Percentiles rank a stretch among this genome's conserved stretches.
phyloP scores from a whole-genome alignment of 1,140 invertebrate species.

The Caligus rogercresseyi region DNA sequence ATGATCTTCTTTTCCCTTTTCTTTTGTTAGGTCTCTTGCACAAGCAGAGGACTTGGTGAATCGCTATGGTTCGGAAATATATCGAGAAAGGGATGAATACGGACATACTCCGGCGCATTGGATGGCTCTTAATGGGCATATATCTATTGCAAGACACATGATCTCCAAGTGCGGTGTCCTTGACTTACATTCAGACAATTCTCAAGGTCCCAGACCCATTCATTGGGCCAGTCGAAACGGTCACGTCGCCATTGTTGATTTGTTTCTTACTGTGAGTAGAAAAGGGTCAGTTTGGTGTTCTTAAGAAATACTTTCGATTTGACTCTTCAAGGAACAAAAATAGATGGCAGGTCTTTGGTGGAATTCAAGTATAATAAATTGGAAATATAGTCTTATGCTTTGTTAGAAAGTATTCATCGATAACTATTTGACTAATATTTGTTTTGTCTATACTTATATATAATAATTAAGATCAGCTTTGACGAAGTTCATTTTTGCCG shows the following conservation, averaged over 20 bases:
- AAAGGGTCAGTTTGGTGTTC: conserved; percentile 14
- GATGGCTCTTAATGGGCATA: conserved; percentile 68
- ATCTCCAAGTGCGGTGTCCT: conserved; percentile 60
- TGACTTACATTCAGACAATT: conserved; percentile 65
- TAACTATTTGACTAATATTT: too few relatives aligned
- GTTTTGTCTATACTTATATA: too few relatives aligned
- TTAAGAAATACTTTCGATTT: too few relatives aligned
- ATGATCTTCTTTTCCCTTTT: neutral
- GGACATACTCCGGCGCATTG: conserved; percentile 80
- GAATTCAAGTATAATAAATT: too few relatives aligned
- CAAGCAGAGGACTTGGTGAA: conserved; percentile 23
- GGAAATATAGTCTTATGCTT: too few relatives aligned
- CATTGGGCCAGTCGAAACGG: conserved; percentile 77
- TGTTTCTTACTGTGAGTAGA: conserved; percentile 44
- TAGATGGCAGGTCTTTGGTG: too few relatives aligned
- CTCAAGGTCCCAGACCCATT: conserved; percentile 66
- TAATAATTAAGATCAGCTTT: too few relatives aligned
- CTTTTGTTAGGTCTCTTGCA: conserved; percentile 20
- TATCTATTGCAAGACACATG: conserved; percentile 57
- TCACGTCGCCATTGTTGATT: conserved; percentile 64
- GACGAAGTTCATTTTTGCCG: too few relatives aligned
- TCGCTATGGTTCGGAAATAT: conserved; percentile 22
- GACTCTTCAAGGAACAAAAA: too few relatives aligned
- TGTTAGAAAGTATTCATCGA: too few relatives aligned
- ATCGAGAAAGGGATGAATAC: conserved; percentile 48